Conservation (phyloP, 1,140 invertebrate genomes). For the Lasioglossum baleicum region DNA sequence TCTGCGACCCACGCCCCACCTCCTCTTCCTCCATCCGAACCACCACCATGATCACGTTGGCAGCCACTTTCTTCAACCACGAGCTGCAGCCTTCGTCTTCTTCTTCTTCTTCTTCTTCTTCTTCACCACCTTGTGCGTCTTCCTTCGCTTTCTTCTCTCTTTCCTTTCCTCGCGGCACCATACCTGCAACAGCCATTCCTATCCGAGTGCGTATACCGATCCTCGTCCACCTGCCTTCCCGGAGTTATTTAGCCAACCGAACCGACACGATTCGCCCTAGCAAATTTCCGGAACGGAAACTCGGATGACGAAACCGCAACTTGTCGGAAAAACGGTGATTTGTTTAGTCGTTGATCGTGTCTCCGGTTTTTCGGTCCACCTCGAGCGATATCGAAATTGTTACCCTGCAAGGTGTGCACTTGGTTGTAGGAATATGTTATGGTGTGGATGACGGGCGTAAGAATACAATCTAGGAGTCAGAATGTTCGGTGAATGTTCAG, state of each 20-base stretch:
- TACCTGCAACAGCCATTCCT: slow-evolving; percentile 32
- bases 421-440: no score
- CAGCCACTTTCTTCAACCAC: slow-evolving; percentile 53
- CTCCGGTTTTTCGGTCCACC: no score
- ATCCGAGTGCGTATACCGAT: slow-evolving; percentile 39
- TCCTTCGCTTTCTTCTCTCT: slow-evolving; percentile 35
- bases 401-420: no score
- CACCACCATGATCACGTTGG: slow-evolving; percentile 49
- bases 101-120: slow-evolving; percentile 39
- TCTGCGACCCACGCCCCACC: slow-evolving; percentile 74
- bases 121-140: slow-evolving; percentile 1
- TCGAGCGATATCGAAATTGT: no score
- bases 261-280: slow-evolving; percentile 47
- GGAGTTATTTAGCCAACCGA: slow-evolving; percentile 55
- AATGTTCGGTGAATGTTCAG: no score
- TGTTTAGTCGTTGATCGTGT: no score
- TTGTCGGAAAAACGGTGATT: background rate
- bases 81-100: slow-evolving; percentile 54
- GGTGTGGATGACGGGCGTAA: no score
- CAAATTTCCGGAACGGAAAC: slow-evolving; percentile 55
- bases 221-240: slow-evolving; percentile 54
- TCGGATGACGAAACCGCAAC: slow-evolving; percentile 46
- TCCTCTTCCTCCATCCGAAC: slow-evolving; percentile 55
- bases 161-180: slow-evolving; percentile 33
- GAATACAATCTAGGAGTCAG: no score